Base-by-base conservation (phyloP, 1,140 invertebrate species). In the Cryptotermes secundus region DNA sequence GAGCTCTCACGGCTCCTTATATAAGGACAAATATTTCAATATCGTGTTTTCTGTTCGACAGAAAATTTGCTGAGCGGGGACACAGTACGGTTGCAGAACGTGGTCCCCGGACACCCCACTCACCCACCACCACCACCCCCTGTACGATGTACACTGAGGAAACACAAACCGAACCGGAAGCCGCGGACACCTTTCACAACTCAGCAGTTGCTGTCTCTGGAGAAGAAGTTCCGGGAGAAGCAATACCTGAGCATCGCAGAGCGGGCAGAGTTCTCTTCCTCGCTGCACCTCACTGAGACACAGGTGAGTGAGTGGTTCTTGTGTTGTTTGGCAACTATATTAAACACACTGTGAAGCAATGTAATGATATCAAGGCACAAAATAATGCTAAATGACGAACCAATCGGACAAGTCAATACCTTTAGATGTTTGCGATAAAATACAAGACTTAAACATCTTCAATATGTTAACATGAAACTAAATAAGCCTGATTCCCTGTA, bases 141-240 rank as follows among this genome's bases (percentile, higher is more conserved):
- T 83, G 87, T 97, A 80, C 92, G 95, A 90, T 99, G 97, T 91
- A 97, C 98, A 89, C 91, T 99, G 83, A 91, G 97, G 85, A 98
- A 98, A 88, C 95, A 96, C 92, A 99, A 99, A 88, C 97, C 97
- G 35, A 99, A 99, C 91, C 92, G 98, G 84, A 99, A 99, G 90
- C 98, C 98, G 1, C 92, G 98, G 82, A 99, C 98, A 0, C 98
- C 98, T 1, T 99, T 99, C 92, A 99, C 97, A 16, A 98, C 97
- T 6, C 96, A 99, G 88, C 98, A 99, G 89, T 91, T 99, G 45
- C 90, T 98, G 42, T 95, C 97, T 14, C 91, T 99, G 84, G 98
- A 99, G 90, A 96, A 96, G 91, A 99, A 99, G 91, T 99, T 99
- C 91, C 92, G 95, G 19, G 95, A 97, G 90, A 99, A 98, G 89